Evolutionary conservation across 1,140 invertebrate species (phyloP).

Genomic region (Papilio dardanus): DNA sequence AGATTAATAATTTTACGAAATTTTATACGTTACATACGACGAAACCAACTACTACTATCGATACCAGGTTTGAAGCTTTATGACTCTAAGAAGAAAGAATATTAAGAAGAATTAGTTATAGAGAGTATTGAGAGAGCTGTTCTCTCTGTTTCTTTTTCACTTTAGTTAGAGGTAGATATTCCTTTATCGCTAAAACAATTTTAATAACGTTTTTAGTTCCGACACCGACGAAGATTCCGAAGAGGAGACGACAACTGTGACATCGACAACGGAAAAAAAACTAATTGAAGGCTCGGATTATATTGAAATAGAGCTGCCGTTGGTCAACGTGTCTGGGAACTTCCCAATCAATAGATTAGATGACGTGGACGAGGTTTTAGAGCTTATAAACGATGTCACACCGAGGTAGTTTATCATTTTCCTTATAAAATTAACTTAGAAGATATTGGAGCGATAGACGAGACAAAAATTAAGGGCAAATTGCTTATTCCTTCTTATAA

Average conservation of each 20-base stretch:
- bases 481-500: too few species aligned
- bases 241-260: background rate
- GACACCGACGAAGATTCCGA: constrained; percentile 4
- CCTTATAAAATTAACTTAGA: background rate
- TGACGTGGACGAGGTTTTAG: constrained; percentile 56
- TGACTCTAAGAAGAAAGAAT: background rate
- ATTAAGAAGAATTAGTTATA: background rate
- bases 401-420: constrained; percentile 45
- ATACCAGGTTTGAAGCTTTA: constrained; percentile 34
- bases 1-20: constrained; percentile 41
- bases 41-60: constrained; percentile 28
- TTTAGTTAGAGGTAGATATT: background rate
- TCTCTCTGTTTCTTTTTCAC: background rate
- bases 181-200: background rate
- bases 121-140: background rate
- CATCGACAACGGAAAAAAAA: constrained; percentile 8
- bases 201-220: background rate
- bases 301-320: constrained; percentile 58
- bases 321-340: constrained; percentile 65
- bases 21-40: constrained; percentile 63
- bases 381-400: constrained; percentile 60
- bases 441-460: background rate
- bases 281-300: constrained; percentile 41
- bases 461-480: background rate
- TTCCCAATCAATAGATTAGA: constrained; percentile 44